Base-by-base conservation (phyloP, 92 coral and sea anemone species). In the Zoanthus solanderi region DNA sequence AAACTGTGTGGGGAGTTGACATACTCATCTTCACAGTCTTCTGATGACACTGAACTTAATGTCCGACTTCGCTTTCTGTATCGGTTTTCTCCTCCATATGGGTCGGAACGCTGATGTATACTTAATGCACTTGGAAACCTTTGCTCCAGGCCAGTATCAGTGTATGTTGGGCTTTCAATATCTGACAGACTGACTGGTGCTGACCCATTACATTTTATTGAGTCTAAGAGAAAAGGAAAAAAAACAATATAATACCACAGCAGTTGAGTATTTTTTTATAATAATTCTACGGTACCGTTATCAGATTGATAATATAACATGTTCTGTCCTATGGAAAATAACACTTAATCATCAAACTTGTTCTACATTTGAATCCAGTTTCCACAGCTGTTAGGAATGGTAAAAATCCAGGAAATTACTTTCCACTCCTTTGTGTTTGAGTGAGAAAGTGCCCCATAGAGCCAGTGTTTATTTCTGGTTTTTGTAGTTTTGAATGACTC, bases 1-100 rank as follows among this genome's bases (percentile, higher is more conserved):
- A 92, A 94, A 30, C 95, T 94, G 56, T 95, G 92, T 18, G 98
- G 98, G 18, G 98, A 96, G 71, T 94, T 96, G 48, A 90, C 95
- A 89, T 92, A 94, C 14, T 97, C 99, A 3, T 96, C 98, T 78
- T 89, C 96, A 87, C 94, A 73, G 69, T 95, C 99, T 68, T 97
- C 99, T 29, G 99, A 97, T 10, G 99, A 95, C 52, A 95, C 95
- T 1, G 98, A 96, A 50, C 97, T 95, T 16, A 91, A 79, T 46
- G 99, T 93, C 34, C 99, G 88, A 75, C 98, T 96, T 76, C 98
- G 88, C 83, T 96, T 96, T 78, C 98, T 89, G 89, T 94, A 92
- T 54, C 95, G 91, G 78, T 93, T 89, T 78, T 96, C 99, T 44
- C 83, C 80, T 42, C 80, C 83, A 88, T 91, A 95, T 17, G 97